Percentiles rank a stretch among this genome's conserved stretches.
These are phyloP conservation scores for Siphlonurus alternatus DNA, from an alignment of 2,888 invertebrate genomes.

Conservation along the genomic window DNA sequence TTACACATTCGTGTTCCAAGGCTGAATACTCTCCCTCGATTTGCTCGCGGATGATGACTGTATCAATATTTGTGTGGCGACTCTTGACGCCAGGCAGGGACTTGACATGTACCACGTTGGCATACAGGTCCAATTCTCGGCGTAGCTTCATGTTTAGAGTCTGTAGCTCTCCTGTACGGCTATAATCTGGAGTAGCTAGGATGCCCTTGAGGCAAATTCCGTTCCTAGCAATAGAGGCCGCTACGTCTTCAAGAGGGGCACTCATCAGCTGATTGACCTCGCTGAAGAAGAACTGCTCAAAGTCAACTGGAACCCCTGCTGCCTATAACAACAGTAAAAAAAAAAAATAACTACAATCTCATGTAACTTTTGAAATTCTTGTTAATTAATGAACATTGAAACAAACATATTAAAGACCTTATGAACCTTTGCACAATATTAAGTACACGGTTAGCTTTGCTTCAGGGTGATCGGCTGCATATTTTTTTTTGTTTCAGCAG, in stretches of 20 bases:
- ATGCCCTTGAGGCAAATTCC: slow-evolving; percentile 79
- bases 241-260: slow-evolving; percentile 72
- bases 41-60: slow-evolving; percentile 93
- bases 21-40: slow-evolving; percentile 99
- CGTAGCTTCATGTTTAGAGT: slow-evolving; percentile 88
- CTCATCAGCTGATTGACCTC: slow-evolving; percentile 81
- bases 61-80: slow-evolving; percentile 79
- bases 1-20: slow-evolving; percentile 80
- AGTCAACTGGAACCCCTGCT: slow-evolving; percentile 84
- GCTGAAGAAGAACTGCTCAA: slow-evolving; percentile 86
- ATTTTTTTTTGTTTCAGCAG: too few relatives aligned
- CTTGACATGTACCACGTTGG: slow-evolving; percentile 91
- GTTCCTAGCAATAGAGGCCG: slow-evolving; percentile 65
- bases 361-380: too few relatives aligned
- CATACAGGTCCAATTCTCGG: slow-evolving; percentile 64
- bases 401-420: too few relatives aligned
- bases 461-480: too few relatives aligned
- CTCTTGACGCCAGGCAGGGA: slow-evolving; percentile 80
- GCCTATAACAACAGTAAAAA: too few relatives aligned
- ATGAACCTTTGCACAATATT: too few relatives aligned
- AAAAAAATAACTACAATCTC: too few relatives aligned
- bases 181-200: slow-evolving; percentile 75
- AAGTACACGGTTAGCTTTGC: too few relatives aligned
- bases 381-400: too few relatives aligned
- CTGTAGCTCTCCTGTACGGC: slow-evolving; percentile 72